Evolutionary conservation across 2,113 vertebrate genomes (phyloP), one percentile per base, ranked within the genome.

Genomic region (Sylvicapra grimmia): DNA sequence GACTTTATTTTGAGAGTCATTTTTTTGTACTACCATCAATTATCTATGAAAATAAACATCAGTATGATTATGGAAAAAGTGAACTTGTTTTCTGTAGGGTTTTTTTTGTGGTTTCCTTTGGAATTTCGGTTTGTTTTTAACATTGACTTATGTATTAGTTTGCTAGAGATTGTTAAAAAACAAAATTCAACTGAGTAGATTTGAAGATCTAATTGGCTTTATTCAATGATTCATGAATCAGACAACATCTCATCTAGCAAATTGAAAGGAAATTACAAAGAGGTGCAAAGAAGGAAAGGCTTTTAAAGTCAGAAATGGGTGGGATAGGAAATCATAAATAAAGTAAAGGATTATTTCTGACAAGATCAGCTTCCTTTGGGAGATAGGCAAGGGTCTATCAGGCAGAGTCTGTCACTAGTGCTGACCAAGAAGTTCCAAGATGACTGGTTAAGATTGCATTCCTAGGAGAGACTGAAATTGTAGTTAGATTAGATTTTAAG

Each of bases 31-130:
- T 68, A 33, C 40, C n/a, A 53, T 83, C 56, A 93, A 36, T 44
- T 92, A 85, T 75, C 53, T 27, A 47, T 94, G 92, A 84, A 97
- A 94, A 83, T 96, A 85, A 88, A 25, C 11, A 51, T 75, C 5
- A 68, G 5, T 47, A n/a, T 95, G 72, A 75, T 33, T 80, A 27
- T 56, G 11, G 75, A 85, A 86, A 77, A 75, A 65, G 23, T 36
- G 29, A 68, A 63, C 51, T 68, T 7, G 36, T 84, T 96, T 96
- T 87, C 36, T 54, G 25, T 40, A 21, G n/a, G n/a, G 53, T 0
- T 44, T 13, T 40, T 40, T 77, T 11, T 29, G 54, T 53, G 2
- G 2, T 95, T 91, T 93, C 47, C 56, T 96, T 83, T 86, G 92
- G 65, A 65, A 91, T 51, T 85, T 63, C 25, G 56, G 25, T 61